phyloP scores from a whole-genome alignment of 2,797 vertebrate genomes.

The Varecia variegata region DNA sequence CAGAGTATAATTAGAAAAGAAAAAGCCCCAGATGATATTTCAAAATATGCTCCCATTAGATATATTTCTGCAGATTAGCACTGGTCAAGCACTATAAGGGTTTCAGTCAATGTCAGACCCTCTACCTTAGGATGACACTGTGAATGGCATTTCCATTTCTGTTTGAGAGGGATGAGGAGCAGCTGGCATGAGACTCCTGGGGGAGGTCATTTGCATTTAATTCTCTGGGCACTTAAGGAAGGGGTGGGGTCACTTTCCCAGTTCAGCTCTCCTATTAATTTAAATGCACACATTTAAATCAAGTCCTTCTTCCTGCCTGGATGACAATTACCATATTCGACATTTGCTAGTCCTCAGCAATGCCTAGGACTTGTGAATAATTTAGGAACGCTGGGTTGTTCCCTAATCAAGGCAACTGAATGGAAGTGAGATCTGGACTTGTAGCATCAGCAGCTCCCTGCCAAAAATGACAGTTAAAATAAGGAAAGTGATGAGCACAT shows the following conservation, averaged over 20 bases:
- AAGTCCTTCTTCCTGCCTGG: conserved; percentile 56
- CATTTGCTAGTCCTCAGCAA: conserved; percentile 65
- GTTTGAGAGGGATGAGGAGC: not conserved
- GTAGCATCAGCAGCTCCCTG: conserved; percentile 33
- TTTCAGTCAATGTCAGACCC: not conserved
- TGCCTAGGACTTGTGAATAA: conserved; percentile 78
- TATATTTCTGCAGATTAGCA: not conserved
- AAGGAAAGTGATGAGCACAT: not conserved
- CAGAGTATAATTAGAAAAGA: not conserved
- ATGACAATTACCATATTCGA: conserved; percentile 77
- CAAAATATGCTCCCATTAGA: not conserved
- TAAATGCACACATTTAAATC: conserved; percentile 60
- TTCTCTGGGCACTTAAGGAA: conserved; percentile 63
- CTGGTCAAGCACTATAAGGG: not conserved
- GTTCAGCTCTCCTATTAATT: conserved; percentile 35
- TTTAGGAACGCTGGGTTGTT: conserved; percentile 73
- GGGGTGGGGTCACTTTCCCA: conserved; percentile 47
- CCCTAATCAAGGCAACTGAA: conserved; percentile 65
- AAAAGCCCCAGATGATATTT: not conserved
- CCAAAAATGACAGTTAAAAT: conserved; percentile 30
- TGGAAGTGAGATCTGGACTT: conserved; percentile 72
- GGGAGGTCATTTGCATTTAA: conserved; percentile 40
- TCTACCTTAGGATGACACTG: not conserved
- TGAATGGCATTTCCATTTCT: not conserved
- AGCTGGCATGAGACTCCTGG: not conserved